Evolutionary conservation across 2,113 vertebrate species (phyloP), one percentile per base, ranked within the genome.

Genomic region (Oncorhynchus gorbuscha): DNA sequence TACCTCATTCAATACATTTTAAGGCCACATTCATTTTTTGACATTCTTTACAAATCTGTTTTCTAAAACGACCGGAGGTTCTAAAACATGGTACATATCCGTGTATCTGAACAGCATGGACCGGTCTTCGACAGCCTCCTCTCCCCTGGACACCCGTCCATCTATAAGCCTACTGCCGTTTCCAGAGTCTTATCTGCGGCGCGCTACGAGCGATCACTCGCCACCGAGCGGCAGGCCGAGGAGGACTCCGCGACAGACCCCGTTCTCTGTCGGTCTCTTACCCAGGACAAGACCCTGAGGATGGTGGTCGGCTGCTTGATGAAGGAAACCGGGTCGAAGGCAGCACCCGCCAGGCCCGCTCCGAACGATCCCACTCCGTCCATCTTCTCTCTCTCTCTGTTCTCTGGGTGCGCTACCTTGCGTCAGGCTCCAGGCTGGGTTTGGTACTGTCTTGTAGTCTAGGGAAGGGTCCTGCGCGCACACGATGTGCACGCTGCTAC

Each of bases 331-430:
- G 95, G 96, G 90, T 97, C 96, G 68, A 97, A 79, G 35, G 87
- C 89, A 70, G 94, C 90, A 83, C 97, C 97, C 59, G 95, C 91
- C 80, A 95, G 92, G 74, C 97, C 97, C 73, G 96, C 97, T 89
- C 97, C 97, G 79, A 97, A 99, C 77, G 97, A 97, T 82, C 94
- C 93, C 83, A 93, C 94, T 89, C 95, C 96, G 91, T 99, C 97
- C 97, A 98, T 98, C 86, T 92, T 94, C 82, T 45, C 51, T 75
- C 20, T 77, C 79, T 82, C 74, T 32, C 71, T 51, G 49, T 16
- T 51, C 13, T 13, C 12, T 51, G 30, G 30, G 76, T 73, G 85
- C 72, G 81, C 89, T 87, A 81, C 73, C 75, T 87, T 85, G 67
- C 85, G 64, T 85, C 58, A 78, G 84, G 89, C 85, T 92, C 84